Evolutionary conservation across 2,113 vertebrate species (phyloP).

Genomic region (Plotosus lineatus): DNA sequence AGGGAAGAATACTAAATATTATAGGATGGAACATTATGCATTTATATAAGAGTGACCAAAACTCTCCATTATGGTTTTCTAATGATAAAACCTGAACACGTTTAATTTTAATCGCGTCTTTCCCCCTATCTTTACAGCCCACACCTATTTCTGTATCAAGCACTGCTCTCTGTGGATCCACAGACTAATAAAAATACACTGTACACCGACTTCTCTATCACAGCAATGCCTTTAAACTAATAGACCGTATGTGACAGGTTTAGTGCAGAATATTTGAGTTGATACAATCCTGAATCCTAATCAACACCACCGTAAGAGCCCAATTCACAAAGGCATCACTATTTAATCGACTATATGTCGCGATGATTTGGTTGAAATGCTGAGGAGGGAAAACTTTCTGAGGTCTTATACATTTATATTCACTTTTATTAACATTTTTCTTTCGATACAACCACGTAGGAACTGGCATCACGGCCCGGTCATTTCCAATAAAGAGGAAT

Average conservation of each 20-base stretch:
- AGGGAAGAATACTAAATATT: neutral
- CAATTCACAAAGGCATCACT: slow-evolving; percentile 24
- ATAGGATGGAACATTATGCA: neutral
- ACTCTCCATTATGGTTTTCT: neutral
- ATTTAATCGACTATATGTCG: neutral
- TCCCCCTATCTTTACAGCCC: neutral
- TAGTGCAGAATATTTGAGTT: slow-evolving; percentile 18
- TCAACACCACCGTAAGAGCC: slow-evolving; percentile 3
- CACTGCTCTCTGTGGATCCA: slow-evolving; percentile 21
- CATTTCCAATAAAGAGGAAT: neutral
- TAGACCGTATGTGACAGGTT: slow-evolving; percentile 16
- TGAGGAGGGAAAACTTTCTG: neutral
- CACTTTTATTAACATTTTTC: neutral
- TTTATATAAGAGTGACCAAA: too few relatives aligned
- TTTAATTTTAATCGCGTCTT: neutral
- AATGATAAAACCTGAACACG: neutral
- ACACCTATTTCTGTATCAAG: neutral
- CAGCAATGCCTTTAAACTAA: slow-evolving; percentile 23
- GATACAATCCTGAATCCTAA: slow-evolving; percentile 36
- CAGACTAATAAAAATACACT: slow-evolving; percentile 29
- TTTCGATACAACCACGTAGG: neutral
- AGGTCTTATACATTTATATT: neutral
- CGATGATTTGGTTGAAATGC: slow-evolving; percentile 18
- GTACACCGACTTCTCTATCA: slow-evolving; percentile 30
- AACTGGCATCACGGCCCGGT: neutral